Evolutionary conservation across 2,888 invertebrate species (phyloP), one percentile per base, ranked within the genome.

Genomic region (Drosophila antonietae): DNA sequence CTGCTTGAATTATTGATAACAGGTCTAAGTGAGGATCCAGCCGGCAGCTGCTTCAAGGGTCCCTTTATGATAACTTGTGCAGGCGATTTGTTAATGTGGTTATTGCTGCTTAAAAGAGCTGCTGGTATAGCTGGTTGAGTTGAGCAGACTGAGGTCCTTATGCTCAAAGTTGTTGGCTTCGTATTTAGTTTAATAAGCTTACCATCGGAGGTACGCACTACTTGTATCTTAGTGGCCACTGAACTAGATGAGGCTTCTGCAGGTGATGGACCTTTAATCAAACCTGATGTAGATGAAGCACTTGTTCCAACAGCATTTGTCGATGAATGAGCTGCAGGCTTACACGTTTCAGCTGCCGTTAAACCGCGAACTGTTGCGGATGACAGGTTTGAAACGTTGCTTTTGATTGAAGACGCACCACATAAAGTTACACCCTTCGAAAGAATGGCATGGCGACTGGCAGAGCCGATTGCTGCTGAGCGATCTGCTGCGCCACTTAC

Each of bases 121-220:
- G 62, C 41, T 23, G 75, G 8, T 8, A 53, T 14, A 10, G 74
- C 15, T 15, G 63, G 23, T 6, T 37, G 37, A 31, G 49, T 9
- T 3, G 47, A 28, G 7, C n/a, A 58, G n/a, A 47, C 35, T 15
- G 69, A 31, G 15, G 64, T 8, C 10, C 52, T 67, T 0, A 58
- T 39, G 2, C 73, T 52, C 14, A 74, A 60, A 3, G 55, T 7
- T 31, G 63, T 37, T 18, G 78, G 10, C 20, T 83, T 89, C 1
- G 81, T 39, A 60, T 85, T 89, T 10, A 90, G 43, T 49, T 89
- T 89, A 1, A 89, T 75, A 2, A 88, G 52, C 44, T 88, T 90
- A 0, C 90, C 86, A 73, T 87, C 90, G 2, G 81, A 37, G 7
- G 87, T 81, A 6, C 89, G 89, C n/a, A 87, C 72, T 9, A 88